Conservation (phyloP, 2,113 vertebrate genomes). For the Cyanocitta stelleri region DNA sequence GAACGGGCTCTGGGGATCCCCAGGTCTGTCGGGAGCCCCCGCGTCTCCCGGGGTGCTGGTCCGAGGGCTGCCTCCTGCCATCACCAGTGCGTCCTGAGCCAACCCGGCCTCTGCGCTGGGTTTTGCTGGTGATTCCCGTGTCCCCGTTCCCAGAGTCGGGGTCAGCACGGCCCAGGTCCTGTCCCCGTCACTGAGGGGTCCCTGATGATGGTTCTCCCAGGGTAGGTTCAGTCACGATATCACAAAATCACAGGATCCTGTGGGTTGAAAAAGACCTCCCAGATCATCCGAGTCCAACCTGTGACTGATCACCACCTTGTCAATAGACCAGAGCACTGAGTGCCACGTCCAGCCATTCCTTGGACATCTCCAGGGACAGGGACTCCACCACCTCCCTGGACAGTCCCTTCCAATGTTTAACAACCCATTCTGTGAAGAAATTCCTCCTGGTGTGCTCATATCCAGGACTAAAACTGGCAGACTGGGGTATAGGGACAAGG, state of each 20-base stretch:
- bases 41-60: too few relatives aligned
- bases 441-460: neutral
- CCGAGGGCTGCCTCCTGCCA: neutral
- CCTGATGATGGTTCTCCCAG: neutral
- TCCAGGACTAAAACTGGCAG: neutral
- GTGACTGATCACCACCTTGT: neutral
- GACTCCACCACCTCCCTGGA: too few relatives aligned
- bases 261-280: neutral
- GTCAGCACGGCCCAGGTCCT: neutral
- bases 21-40: fast-evolving
- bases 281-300: neutral
- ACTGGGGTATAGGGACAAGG: fast-evolving
- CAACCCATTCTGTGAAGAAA: neutral
- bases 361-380: neutral
- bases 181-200: neutral
- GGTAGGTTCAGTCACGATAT: neutral
- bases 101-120: neutral
- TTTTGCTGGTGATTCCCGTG: neutral
- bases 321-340: neutral
- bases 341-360: neutral
- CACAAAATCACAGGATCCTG: neutral
- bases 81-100: fast-evolving
- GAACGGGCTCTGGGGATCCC: neutral
- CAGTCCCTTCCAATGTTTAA: neutral
- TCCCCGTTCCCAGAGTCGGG: neutral